Evolutionary conservation across 2,797 vertebrate species (phyloP).

Genomic region (Channallabes apus): DNA sequence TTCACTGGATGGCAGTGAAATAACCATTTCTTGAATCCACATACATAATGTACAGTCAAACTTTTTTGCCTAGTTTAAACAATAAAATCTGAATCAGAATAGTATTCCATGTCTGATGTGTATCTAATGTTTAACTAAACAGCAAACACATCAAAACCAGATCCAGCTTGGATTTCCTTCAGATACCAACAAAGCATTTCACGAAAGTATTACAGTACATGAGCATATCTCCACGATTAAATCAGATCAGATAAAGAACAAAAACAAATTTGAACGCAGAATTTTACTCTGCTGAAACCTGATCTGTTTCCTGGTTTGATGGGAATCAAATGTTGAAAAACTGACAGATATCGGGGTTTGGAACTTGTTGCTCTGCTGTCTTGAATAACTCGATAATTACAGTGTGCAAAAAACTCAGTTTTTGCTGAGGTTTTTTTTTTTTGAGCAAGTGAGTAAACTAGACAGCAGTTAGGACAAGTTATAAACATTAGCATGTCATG

Average conservation of each 20-base stretch:
- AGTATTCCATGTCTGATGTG: constrained; percentile 26
- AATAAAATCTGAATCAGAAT: constrained; percentile 9
- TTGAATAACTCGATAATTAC: constrained; percentile 24
- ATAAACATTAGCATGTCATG: background rate
- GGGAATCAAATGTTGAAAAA: constrained; percentile 17
- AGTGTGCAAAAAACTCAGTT: background rate
- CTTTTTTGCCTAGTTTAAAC: background rate
- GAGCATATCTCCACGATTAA: background rate
- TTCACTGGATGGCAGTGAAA: background rate
- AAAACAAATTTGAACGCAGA: constrained; percentile 29
- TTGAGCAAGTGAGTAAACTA: background rate
- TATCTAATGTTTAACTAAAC: constrained; percentile 21
- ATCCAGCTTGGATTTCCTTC: constrained; percentile 7
- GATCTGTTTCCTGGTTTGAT: constrained; percentile 21
- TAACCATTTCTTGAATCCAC: constrained; percentile 3
- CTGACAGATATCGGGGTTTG: constrained; percentile 24
- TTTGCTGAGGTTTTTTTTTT: background rate
- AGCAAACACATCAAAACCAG: constrained; percentile 24
- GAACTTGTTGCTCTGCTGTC: constrained; percentile 12
- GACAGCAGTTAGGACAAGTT: background rate
- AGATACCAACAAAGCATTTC: constrained; percentile 27
- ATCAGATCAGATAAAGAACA: constrained; percentile 30
- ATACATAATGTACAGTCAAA: background rate
- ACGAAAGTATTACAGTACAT: constrained; percentile 16
- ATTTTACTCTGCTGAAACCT: background rate